A percentile compares a stretch with the other conserved stretches of the same genome.
These are phyloP conservation scores for Falco naumanni DNA, from an alignment of 2,797 vertebrate species.

Conservation along the genomic window DNA sequence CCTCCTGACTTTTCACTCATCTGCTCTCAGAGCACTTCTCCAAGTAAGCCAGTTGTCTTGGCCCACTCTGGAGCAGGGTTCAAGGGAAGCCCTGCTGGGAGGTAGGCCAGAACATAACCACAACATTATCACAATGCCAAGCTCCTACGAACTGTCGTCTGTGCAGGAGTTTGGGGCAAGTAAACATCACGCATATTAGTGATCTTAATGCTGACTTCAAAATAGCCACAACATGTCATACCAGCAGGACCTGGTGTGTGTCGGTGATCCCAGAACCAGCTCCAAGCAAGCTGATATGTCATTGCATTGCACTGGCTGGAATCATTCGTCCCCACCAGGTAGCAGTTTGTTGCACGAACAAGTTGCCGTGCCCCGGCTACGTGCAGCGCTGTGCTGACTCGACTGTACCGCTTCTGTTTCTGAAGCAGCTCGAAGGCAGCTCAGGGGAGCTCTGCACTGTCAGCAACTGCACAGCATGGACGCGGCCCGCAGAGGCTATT, in stretches of 20 bases:
- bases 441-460: neutral
- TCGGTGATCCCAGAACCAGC: neutral
- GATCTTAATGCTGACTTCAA: neutral
- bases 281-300: neutral
- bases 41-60: neutral
- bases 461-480: neutral
- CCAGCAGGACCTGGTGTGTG: neutral
- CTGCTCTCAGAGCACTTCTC: neutral
- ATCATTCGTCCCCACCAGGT: neutral
- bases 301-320: neutral
- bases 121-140: neutral
- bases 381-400: neutral
- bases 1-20: neutral
- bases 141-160: neutral
- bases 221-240: neutral
- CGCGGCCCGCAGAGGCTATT: neutral
- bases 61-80: neutral
- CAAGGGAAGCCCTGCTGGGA: neutral
- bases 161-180: neutral
- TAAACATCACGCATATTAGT: neutral
- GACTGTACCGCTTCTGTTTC: neutral
- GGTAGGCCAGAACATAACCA: neutral
- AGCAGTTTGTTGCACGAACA: neutral
- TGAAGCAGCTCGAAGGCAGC: neutral
- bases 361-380: neutral